phyloP scores from a whole-genome alignment of 1,140 invertebrate species.

The Drosophila willistoni region DNA sequence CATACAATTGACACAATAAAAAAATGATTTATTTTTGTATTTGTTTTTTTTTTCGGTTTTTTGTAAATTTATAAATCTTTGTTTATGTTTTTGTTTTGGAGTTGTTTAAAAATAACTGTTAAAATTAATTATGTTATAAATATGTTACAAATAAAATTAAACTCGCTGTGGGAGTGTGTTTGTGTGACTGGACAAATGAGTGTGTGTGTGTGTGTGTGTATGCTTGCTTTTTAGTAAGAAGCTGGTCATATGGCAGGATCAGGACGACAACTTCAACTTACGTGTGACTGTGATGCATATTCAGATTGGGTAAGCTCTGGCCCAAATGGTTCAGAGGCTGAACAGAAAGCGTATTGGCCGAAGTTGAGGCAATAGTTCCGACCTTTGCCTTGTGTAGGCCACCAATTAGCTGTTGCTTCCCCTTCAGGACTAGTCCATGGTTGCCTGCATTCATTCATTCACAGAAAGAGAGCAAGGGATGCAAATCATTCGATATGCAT shows the following conservation, averaged over 20 bases:
- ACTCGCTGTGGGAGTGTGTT: constrained; percentile 2
- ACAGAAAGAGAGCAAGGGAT: background rate
- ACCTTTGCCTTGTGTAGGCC: constrained; percentile 78
- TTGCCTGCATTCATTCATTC: constrained; percentile 31
- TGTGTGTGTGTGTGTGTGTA: constrained; percentile 13
- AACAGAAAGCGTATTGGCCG: constrained; percentile 89
- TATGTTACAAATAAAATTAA: constrained; percentile 14
- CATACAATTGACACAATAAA: constrained; percentile 7
- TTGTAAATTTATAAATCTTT: constrained; percentile 1
- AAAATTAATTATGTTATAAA: constrained; percentile 12
- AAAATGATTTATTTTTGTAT: constrained; percentile 14
- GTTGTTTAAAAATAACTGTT: constrained; percentile 2
- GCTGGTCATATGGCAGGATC: constrained; percentile 48
- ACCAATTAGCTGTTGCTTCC: constrained; percentile 62
- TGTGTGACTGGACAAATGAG: constrained; percentile 5
- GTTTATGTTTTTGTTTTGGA: background rate
- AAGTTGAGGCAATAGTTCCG: constrained; percentile 80
- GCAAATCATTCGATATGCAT: background rate
- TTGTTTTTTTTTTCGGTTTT: background rate
- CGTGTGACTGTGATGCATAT: constrained; percentile 77
- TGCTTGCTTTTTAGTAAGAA: constrained; percentile 59
- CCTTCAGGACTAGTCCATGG: constrained; percentile 53
- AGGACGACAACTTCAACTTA: constrained; percentile 67
- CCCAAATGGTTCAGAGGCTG: constrained; percentile 88
- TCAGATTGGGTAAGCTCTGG: constrained; percentile 90